Percentiles rank a stretch among this genome's conserved stretches.
These are phyloP conservation scores for Lithophane ornitopus DNA, from an alignment of 2,888 invertebrate species.

Conservation along the genomic window DNA sequence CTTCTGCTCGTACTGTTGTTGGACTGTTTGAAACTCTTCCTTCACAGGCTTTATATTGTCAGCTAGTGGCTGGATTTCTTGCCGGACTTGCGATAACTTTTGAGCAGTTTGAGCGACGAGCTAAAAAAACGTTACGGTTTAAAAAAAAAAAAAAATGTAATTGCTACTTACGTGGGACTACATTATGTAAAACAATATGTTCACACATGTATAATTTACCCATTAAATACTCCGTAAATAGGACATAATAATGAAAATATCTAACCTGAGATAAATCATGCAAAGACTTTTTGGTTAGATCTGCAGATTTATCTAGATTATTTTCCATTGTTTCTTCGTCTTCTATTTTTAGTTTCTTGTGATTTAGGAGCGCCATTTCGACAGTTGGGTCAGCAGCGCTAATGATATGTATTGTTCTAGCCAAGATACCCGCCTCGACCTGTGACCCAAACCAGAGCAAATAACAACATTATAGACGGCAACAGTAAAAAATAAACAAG, in stretches of 20 bases:
- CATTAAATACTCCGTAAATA: background rate
- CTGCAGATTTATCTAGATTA: conserved; percentile 78
- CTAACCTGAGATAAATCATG: conserved; percentile 88
- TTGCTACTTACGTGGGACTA: background rate
- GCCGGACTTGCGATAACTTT: conserved; percentile 86
- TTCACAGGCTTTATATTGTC: conserved; percentile 92
- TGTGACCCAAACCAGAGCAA: conserved; percentile 65
- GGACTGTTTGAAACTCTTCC: conserved; percentile 92
- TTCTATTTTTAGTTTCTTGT: conserved; percentile 86
- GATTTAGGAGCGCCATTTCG: conserved; percentile 88
- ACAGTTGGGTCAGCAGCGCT: conserved; percentile 90
- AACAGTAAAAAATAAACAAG: conserved; percentile 58
- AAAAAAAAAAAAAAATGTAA: no score
- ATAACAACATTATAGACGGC: conserved; percentile 44
- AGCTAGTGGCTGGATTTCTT: conserved; percentile 87
- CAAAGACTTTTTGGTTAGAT: conserved; percentile 84
- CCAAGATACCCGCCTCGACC: conserved; percentile 94
- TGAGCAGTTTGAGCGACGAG: conserved; percentile 92
- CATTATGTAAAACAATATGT: background rate
- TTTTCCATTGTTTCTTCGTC: conserved; percentile 91
- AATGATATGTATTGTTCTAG: conserved; percentile 94
- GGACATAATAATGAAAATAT: background rate
- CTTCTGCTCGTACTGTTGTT: conserved; percentile 92
- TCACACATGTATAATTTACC: background rate
- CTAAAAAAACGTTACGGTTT: conserved; percentile 64